These are phyloP conservation scores for Spilosoma lubricipeda DNA, from an alignment of 2,888 invertebrate genomes.

Conservation along the genomic window DNA sequence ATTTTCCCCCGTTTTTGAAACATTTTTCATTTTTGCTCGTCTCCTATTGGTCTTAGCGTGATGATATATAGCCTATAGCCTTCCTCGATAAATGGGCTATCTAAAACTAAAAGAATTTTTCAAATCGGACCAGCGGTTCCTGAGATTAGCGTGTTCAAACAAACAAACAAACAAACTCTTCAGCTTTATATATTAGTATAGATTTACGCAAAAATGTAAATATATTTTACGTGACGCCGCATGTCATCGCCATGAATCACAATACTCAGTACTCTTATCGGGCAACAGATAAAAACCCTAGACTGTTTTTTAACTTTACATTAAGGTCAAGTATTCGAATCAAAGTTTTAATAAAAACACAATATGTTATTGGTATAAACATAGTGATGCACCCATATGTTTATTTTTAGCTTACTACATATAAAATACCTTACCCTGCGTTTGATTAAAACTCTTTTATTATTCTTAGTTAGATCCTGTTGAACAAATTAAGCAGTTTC, in stretches of 20 bases:
- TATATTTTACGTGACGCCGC: background rate
- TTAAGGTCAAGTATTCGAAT: constrained; percentile 20
- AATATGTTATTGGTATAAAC: background rate
- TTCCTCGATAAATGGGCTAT: too few species aligned
- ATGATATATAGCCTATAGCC: too few species aligned
- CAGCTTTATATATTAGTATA: too few species aligned
- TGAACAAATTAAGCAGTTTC: too few species aligned
- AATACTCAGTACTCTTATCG: constrained; percentile 43
- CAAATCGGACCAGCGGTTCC: too few species aligned
- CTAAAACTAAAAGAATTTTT: too few species aligned
- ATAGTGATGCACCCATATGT: background rate
- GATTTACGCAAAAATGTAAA: background rate
- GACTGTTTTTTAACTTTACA: constrained; percentile 29
- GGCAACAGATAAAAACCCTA: constrained; percentile 41
- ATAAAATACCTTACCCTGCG: background rate
- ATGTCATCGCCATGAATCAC: constrained; percentile 42
- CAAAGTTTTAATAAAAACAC: background rate
- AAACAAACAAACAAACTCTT: too few species aligned
- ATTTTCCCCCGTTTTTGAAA: too few species aligned
- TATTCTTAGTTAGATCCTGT: too few species aligned
- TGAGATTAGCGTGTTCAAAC: too few species aligned
- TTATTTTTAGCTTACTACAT: background rate
- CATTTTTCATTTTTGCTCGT: too few species aligned
- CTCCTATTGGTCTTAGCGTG: too few species aligned
- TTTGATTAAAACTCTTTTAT: background rate